Conservation (phyloP, 2,113 vertebrate species). For the Austrofundulus limnaeus region DNA sequence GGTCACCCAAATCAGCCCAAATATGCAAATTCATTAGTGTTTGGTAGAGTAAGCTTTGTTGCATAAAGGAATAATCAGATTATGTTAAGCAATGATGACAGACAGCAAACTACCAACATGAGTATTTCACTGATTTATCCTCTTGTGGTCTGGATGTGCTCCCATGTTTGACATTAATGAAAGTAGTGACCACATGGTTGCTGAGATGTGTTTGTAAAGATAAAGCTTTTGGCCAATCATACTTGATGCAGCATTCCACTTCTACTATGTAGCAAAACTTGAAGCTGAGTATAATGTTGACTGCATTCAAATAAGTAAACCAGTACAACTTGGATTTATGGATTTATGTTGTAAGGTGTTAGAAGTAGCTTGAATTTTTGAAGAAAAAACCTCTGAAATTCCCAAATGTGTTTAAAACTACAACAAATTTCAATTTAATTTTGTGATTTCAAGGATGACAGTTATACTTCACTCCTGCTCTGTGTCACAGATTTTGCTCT, state of each 20-base stretch:
- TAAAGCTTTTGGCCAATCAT: background rate
- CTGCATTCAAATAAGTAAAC: no score
- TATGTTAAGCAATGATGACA: conserved; percentile 55
- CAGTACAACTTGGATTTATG: no score
- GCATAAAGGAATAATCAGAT: conserved; percentile 65
- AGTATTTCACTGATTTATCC: conserved; percentile 10
- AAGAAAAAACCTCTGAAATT: background rate
- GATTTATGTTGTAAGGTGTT: background rate
- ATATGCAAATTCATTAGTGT: conserved; percentile 61
- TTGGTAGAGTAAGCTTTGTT: conserved; percentile 37
- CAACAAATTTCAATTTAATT: background rate
- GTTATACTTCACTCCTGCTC: background rate
- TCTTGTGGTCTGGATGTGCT: background rate
- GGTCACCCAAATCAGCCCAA: conserved; percentile 65
- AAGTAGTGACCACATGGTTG: background rate
- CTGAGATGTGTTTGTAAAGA: background rate
- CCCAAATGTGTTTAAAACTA: background rate
- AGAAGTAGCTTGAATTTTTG: background rate
- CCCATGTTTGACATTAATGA: conserved; percentile 3
- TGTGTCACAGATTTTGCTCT: background rate
- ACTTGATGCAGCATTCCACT: background rate
- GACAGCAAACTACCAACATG: conserved; percentile 27
- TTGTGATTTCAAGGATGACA: background rate
- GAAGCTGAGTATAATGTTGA: no score
- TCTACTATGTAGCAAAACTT: background rate